phyloP scores from a whole-genome alignment of 1,140 invertebrate species.

The Eulimnadia texana region DNA sequence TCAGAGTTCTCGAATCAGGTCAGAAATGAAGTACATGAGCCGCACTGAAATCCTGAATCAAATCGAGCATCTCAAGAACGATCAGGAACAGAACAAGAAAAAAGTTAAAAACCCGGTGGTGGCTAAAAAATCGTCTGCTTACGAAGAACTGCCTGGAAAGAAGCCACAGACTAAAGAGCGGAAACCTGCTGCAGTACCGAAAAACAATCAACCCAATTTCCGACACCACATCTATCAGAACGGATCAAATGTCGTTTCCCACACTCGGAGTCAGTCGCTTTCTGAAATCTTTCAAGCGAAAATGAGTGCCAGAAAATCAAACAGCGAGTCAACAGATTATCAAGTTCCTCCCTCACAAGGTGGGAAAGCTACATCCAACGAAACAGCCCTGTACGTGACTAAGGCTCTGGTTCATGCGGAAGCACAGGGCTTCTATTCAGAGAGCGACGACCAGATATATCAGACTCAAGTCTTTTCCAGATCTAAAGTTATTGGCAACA shows the following conservation, averaged over 20 bases:
- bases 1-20: constrained; percentile 16
- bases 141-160: neutral
- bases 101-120: neutral
- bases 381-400: constrained; percentile 4
- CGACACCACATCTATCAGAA: constrained; percentile 8
- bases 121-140: neutral
- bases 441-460: neutral
- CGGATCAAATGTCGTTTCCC: neutral
- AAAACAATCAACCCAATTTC: neutral
- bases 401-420: constrained; percentile 12
- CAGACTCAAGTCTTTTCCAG: constrained; percentile 10
- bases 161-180: neutral
- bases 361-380: neutral
- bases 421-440: neutral
- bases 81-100: neutral
- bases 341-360: neutral
- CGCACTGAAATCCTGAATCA: constrained; percentile 20
- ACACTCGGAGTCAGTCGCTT: constrained; percentile 3
- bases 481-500: constrained; percentile 8
- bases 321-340: neutral
- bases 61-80: constrained; percentile 16
- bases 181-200: neutral
- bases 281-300: constrained; percentile 13
- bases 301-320: neutral
- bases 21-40: constrained; percentile 19